Evolutionary conservation across 2,113 vertebrate species (phyloP).

Genomic region (Nyctereutes procyonoides): DNA sequence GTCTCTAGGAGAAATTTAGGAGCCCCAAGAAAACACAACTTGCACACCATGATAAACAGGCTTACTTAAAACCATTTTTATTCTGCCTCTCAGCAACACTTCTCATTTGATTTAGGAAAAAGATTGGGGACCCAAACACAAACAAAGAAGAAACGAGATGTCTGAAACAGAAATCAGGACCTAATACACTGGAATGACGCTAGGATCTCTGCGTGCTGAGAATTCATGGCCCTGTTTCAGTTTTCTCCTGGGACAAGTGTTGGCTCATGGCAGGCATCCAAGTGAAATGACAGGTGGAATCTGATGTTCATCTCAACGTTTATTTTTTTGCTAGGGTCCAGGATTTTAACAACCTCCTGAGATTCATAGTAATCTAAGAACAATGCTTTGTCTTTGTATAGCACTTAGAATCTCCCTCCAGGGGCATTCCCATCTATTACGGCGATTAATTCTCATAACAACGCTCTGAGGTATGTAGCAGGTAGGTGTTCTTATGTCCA

Average conservation of each 20-base stretch:
- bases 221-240: not conserved
- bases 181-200: not conserved
- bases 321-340: not conserved
- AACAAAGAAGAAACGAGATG: not conserved
- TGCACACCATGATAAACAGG: not conserved
- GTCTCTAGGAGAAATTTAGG: not conserved
- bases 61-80: slow-evolving; percentile 74
- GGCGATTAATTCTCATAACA: not conserved
- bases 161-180: slow-evolving; percentile 2
- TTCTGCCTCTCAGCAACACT: slow-evolving; percentile 64
- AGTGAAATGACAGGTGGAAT: not conserved
- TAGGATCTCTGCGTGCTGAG: not conserved
- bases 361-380: not conserved
- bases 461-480: not conserved
- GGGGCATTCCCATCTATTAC: not conserved
- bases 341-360: slow-evolving; percentile 38
- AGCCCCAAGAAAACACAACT: not conserved
- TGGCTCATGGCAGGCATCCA: not conserved
- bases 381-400: not conserved
- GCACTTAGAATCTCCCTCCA: not conserved
- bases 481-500: not conserved
- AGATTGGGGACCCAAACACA: not conserved
- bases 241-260: slow-evolving; percentile 43
- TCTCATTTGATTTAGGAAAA: slow-evolving; percentile 25
- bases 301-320: not conserved